phyloP scores from a whole-genome alignment of 2,888 invertebrate genomes.

The Hypercompe scribonia region DNA sequence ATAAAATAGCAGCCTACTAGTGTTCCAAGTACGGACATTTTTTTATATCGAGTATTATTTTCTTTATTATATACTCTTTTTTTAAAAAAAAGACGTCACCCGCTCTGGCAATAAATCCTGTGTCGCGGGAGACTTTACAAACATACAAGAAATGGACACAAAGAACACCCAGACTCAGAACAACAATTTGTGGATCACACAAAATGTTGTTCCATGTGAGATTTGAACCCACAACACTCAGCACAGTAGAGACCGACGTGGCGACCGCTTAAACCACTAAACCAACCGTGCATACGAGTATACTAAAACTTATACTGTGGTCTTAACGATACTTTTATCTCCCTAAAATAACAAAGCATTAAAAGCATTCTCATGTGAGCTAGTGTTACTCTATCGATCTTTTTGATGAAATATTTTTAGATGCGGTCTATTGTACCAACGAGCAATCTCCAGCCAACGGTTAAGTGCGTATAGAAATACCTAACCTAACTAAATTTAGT shows the following conservation, averaged over 20 bases:
- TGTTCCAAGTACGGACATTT: background rate
- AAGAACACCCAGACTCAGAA: too few relatives aligned
- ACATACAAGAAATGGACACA: too few relatives aligned
- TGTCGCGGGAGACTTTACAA: too few relatives aligned
- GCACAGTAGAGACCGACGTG: too few relatives aligned
- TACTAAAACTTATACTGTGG: conserved; percentile 1
- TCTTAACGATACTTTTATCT: conserved; percentile 1
- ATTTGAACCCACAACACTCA: too few relatives aligned
- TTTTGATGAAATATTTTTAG: conserved; percentile 26
- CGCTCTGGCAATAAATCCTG: too few relatives aligned
- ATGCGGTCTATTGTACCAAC: background rate
- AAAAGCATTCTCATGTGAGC: conserved; percentile 35
- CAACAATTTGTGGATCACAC: too few relatives aligned
- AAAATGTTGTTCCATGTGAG: too few relatives aligned
- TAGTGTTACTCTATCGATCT: conserved; percentile 38
- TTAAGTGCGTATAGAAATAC: background rate
- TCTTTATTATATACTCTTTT: background rate
- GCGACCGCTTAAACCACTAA: too few relatives aligned
- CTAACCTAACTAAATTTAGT: background rate
- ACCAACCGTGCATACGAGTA: too few relatives aligned
- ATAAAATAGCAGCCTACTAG: background rate
- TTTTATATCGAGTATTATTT: background rate
- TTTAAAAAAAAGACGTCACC: too few relatives aligned
- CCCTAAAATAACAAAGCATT: conserved; percentile 3
- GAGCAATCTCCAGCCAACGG: background rate